These are phyloP conservation scores for Archivesica marissinica DNA, from an alignment of 1,140 invertebrate species.

Conservation along the genomic window DNA sequence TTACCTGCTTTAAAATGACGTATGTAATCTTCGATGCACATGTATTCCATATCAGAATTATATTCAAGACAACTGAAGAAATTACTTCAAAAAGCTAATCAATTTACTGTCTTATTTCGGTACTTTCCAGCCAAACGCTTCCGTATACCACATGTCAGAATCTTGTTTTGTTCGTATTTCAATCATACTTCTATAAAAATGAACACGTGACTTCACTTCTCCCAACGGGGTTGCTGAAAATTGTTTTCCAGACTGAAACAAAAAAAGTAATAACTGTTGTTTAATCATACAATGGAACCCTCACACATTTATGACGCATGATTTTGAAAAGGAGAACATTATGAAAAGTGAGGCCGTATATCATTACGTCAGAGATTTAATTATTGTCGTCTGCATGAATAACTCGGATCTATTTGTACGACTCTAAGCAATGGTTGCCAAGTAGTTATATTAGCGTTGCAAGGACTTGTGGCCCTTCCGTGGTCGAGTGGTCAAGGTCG, in stretches of 20 bases:
- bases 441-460: too few relatives aligned
- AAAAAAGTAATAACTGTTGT: too few relatives aligned
- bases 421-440: too few relatives aligned
- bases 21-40: neutral
- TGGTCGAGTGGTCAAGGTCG: too few relatives aligned
- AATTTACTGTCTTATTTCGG: conserved; percentile 14
- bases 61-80: neutral
- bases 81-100: neutral
- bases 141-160: neutral
- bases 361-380: too few relatives aligned
- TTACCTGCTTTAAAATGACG: neutral
- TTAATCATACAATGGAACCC: too few relatives aligned
- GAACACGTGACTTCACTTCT: neutral
- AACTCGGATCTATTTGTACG: too few relatives aligned
- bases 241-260: neutral
- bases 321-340: too few relatives aligned
- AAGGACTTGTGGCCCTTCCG: too few relatives aligned
- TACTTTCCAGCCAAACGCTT: neutral
- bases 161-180: neutral
- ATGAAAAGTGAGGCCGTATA: too few relatives aligned
- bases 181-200: neutral
- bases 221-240: neutral
- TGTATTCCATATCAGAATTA: neutral
- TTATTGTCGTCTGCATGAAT: too few relatives aligned
- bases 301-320: too few relatives aligned